phyloP scores from a whole-genome alignment of 2,797 vertebrate species.

The Phrynocephalus forsythii region DNA sequence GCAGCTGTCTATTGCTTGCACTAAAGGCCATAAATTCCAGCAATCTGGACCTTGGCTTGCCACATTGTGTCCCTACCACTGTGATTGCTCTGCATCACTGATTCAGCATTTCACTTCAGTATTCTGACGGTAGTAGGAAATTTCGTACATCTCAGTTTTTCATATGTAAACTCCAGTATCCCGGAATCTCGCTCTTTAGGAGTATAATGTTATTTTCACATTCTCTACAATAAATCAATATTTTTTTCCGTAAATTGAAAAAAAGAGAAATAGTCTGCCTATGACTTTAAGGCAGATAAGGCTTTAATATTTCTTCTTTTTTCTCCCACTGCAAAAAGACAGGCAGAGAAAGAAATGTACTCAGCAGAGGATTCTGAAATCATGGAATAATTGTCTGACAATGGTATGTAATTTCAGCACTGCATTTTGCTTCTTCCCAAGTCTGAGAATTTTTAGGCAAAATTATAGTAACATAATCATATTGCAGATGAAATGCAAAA shows the following conservation, averaged over 20 bases:
- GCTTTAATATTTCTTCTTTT: too few species aligned
- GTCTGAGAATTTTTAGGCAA: background rate
- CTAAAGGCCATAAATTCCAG: background rate
- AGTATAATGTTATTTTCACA: background rate
- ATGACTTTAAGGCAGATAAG: background rate
- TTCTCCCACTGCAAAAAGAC: background rate
- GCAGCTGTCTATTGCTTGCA: background rate
- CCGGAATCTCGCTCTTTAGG: background rate
- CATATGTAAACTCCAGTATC: background rate
- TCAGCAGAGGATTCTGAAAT: background rate
- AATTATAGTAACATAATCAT: background rate
- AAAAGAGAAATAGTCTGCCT: background rate
- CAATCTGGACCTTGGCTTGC: conserved; percentile 28
- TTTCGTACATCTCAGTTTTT: background rate
- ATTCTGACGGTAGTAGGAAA: conserved; percentile 19
- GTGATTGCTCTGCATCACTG: background rate
- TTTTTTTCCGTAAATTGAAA: background rate
- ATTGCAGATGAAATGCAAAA: background rate
- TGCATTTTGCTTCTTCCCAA: background rate
- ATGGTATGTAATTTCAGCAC: background rate
- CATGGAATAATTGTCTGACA: background rate
- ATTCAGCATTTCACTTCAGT: conserved; percentile 7
- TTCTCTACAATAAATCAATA: conserved; percentile 4
- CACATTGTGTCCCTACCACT: conserved; percentile 5
- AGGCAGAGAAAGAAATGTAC: background rate